Evolutionary conservation across 2,888 invertebrate species (phyloP), one percentile per base, ranked within the genome.

Genomic region (Hyles lineata): DNA sequence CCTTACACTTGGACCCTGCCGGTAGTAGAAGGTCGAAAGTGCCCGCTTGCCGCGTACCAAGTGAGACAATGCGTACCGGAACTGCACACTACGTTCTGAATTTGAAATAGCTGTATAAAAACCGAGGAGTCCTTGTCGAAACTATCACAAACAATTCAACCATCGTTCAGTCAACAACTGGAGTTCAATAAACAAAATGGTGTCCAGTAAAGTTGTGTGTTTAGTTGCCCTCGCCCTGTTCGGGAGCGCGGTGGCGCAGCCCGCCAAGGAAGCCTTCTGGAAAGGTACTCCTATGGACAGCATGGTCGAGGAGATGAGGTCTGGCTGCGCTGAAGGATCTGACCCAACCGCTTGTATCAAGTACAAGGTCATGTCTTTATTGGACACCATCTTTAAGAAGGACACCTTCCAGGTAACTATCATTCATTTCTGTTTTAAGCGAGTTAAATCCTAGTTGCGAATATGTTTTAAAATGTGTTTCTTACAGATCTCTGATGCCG

Each of bases 341-440:
- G 97, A 97, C 88, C 96, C 97, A 25, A 95, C 97, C 74, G 96
- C 97, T 78, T 98, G 98, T 92, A 96, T 98, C 91, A 97, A 98
- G 90, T 97, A 96, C 95, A 97, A 97, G 89, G 97, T 97, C 77
- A 96, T 98, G 95, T 96, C 96, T 77, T 95, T 97, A 79, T 92
- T 98, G 88, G 97, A 97, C 90, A 96, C 96, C 83, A 96, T 97
- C 82, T 96, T 97, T 91, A 96, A 96, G 89, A 97, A 97, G 92
- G 97, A 97, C 87, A 96, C 96, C 80, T 97, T 96, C 92, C 96
- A 97, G 96, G 97, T 97, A 94, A 91, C 73, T 52, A 70, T 60
- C 70, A 74, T 76, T 63, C 29, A 9, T 7, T 19, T 32, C 17
- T 60, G 55, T 19, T 73, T 76, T 50, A 23, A 72, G 70, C 58